Percentiles rank a stretch among this genome's conserved stretches.
Conservation (phyloP, 2,888 invertebrate species). For the Drosophila borealis region DNA sequence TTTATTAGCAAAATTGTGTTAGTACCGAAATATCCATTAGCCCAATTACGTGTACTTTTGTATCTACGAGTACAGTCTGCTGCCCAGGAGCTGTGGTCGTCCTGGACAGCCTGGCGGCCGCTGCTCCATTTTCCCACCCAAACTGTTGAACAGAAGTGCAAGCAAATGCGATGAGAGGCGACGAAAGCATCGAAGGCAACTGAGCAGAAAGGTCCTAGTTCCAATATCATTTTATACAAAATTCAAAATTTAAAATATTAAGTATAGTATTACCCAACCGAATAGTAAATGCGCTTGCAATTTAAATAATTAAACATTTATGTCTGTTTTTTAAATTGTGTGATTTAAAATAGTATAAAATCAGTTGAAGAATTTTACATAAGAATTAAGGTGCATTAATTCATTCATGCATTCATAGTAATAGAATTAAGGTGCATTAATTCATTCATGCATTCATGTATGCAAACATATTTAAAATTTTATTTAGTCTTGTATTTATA, state of each 20-base stretch:
- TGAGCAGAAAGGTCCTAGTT: conserved; percentile 10
- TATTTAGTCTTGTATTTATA: too few species aligned
- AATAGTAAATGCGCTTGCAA: not conserved
- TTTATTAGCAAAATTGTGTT: conserved; percentile 80
- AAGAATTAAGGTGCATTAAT: too few species aligned
- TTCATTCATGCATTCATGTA: too few species aligned
- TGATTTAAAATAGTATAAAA: too few species aligned
- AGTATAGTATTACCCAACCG: not conserved
- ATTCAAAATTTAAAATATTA: not conserved
- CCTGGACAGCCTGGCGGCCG: not conserved
- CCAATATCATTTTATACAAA: conserved; percentile 4
- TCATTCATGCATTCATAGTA: too few species aligned
- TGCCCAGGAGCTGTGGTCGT: conserved; percentile 13
- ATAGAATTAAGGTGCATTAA: too few species aligned
- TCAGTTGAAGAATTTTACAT: too few species aligned
- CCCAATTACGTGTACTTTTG: conserved; percentile 80
- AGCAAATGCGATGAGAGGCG: conserved; percentile 52
- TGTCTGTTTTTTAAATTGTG: too few species aligned
- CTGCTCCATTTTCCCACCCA: not conserved
- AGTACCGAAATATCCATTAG: conserved; percentile 80
- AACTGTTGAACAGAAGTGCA: conserved; percentile 62
- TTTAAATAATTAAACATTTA: not conserved
- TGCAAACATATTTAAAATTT: too few species aligned
- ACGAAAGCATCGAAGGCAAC: conserved; percentile 32
- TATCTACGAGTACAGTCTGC: conserved; percentile 39